A percentile compares a stretch with the other conserved stretches of the same genome.
Evolutionary conservation across 35 echinoderm and acorn worm species (phyloP).

Genomic region (Heliocidaris tuberculata): DNA sequence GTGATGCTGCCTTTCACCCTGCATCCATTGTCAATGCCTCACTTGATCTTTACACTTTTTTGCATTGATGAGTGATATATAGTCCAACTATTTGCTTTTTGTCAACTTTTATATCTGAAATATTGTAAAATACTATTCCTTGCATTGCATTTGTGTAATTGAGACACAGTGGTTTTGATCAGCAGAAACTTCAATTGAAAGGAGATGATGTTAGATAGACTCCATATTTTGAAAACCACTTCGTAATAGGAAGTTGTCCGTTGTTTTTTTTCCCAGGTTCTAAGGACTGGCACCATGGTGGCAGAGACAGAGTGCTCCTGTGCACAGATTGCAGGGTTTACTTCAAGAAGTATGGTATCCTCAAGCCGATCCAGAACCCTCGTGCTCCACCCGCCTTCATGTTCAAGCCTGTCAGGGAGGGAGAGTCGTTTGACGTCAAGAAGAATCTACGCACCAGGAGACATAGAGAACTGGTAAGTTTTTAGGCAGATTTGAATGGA

Average conservation of each 20-base stretch:
- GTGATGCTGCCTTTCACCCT: too few relatives aligned
- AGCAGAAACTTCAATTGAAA: background rate
- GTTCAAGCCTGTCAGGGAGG: constrained; percentile 95
- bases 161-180: background rate
- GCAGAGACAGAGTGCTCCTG: constrained; percentile 72
- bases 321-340: constrained; percentile 74
- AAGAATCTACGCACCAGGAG: constrained; percentile 71
- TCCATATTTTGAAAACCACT: background rate
- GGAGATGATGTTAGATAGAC: constrained; percentile 38
- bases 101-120: too few relatives aligned
- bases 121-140: too few relatives aligned
- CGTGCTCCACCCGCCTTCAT: constrained; percentile 82
- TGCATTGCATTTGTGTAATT: background rate
- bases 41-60: too few relatives aligned
- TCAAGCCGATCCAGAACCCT: constrained; percentile 64
- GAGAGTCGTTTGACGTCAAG: constrained; percentile 65
- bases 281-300: constrained; percentile 93
- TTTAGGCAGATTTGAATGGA: too few relatives aligned
- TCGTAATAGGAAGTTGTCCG: constrained; percentile 18
- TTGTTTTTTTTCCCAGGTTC: constrained; percentile 57
- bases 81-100: too few relatives aligned
- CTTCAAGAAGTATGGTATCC: constrained; percentile 92
- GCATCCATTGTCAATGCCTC: too few relatives aligned
- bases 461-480: constrained; percentile 79
- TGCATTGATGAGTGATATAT: too few relatives aligned